A percentile compares a stretch with the other conserved stretches of the same genome.
phyloP scores from a whole-genome alignment of 2,888 invertebrate genomes.

The Synanthedon myopaeformis region DNA sequence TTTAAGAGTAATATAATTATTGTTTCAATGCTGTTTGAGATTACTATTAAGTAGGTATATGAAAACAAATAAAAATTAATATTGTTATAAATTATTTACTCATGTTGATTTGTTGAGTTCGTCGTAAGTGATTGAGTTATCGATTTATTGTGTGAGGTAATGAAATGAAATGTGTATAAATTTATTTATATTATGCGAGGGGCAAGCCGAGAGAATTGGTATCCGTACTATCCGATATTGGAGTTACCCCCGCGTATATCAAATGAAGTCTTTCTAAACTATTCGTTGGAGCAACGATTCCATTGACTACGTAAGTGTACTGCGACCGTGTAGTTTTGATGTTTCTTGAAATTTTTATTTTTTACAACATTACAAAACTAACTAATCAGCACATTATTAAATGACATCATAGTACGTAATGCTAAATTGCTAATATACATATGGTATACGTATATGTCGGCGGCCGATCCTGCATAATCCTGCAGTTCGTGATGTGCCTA shows the following conservation, averaged over 20 bases:
- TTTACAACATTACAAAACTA: not conserved
- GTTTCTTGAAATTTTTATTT: constrained; percentile 8
- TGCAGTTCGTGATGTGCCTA: no score
- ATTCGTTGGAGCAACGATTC: constrained; percentile 54
- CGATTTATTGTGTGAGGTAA: constrained; percentile 36
- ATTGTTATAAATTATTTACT: no score
- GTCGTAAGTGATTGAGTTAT: constrained; percentile 15
- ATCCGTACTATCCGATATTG: constrained; percentile 36
- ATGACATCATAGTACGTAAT: no score
- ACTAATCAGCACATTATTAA: no score
- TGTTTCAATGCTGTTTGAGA: no score
- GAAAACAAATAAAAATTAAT: no score
- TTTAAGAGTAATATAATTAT: no score
- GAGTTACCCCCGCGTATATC: constrained; percentile 53
- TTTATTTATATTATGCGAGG: constrained; percentile 31
- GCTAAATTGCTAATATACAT: no score
- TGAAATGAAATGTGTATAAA: constrained; percentile 35
- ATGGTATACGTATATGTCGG: no score
- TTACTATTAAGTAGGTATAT: no score
- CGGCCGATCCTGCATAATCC: no score
- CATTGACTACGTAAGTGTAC: constrained; percentile 38
- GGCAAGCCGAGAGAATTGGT: constrained; percentile 23
- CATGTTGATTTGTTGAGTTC: not conserved
- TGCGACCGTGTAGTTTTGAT: constrained; percentile 17
- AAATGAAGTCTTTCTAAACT: constrained; percentile 65